Percentiles rank a stretch among this genome's conserved stretches.
Evolutionary conservation across 2,113 vertebrate species (phyloP).

Genomic region (Spea multiplicata): DNA sequence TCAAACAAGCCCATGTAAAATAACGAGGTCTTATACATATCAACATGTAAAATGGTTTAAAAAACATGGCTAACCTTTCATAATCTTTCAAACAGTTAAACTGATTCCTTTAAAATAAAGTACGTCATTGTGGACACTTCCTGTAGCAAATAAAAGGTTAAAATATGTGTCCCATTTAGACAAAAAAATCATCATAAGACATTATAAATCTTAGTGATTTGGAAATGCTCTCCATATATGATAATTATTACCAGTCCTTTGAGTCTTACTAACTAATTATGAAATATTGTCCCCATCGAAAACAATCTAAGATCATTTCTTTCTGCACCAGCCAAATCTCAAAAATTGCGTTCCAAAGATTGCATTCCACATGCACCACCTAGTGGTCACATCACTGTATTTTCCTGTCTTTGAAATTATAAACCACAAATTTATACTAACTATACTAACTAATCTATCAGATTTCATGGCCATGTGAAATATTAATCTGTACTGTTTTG

Average conservation of each 20-base stretch:
- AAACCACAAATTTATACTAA: neutral
- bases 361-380: slow-evolving; percentile 31
- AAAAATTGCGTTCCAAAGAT: neutral
- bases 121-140: no score
- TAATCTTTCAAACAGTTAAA: no score
- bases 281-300: neutral
- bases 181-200: neutral
- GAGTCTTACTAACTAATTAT: neutral
- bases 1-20: no score
- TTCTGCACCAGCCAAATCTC: neutral
- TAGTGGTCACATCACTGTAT: neutral
- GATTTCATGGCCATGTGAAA: neutral
- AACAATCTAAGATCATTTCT: neutral
- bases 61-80: no score
- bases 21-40: no score
- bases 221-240: neutral
- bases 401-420: neutral
- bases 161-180: no score
- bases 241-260: neutral
- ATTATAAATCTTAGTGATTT: neutral
- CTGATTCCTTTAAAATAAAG: no score
- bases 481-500: neutral
- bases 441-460: neutral
- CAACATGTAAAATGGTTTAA: no score
- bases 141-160: no score